phyloP scores from a whole-genome alignment of 2,888 invertebrate species.

The Plemyria rubiginata region DNA sequence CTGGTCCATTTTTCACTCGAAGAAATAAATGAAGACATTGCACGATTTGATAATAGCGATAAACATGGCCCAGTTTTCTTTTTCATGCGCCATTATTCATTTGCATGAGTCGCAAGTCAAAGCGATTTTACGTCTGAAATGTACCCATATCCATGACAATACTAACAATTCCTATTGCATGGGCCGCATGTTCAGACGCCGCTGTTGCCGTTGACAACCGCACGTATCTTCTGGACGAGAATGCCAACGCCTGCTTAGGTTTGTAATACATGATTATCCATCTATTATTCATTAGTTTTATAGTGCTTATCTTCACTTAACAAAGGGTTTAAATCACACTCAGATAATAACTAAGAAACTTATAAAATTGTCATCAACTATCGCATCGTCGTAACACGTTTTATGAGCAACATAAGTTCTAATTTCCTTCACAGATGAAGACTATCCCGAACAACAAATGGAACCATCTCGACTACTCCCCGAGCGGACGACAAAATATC shows the following conservation, averaged over 20 bases:
- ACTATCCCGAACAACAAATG: constrained; percentile 71
- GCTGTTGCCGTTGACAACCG: constrained; percentile 92
- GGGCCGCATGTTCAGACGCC: constrained; percentile 86
- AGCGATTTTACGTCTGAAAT: neutral
- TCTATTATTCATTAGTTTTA: constrained; percentile 4
- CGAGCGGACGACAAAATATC: constrained; percentile 84
- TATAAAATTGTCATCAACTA: too few species aligned
- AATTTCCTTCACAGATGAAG: constrained; percentile 63
- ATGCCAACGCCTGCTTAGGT: constrained; percentile 86
- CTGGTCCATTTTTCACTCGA: neutral
- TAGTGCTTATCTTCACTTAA: too few species aligned
- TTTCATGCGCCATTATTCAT: neutral
- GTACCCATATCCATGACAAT: constrained; percentile 13
- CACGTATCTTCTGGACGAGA: constrained; percentile 91
- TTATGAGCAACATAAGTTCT: constrained; percentile 1
- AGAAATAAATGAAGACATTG: neutral
- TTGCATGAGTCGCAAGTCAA: neutral
- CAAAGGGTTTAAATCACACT: too few species aligned
- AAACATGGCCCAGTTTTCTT: neutral
- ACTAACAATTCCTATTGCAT: constrained; percentile 67
- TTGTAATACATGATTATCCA: constrained; percentile 44
- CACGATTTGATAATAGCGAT: neutral
- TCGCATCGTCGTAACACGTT: neutral
- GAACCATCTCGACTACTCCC: constrained; percentile 73
- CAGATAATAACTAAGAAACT: too few species aligned